A percentile compares a stretch with the other conserved stretches of the same genome.
These are phyloP conservation scores for Hystrix cristata DNA, from an alignment of 2,113 vertebrate species.

Conservation along the genomic window DNA sequence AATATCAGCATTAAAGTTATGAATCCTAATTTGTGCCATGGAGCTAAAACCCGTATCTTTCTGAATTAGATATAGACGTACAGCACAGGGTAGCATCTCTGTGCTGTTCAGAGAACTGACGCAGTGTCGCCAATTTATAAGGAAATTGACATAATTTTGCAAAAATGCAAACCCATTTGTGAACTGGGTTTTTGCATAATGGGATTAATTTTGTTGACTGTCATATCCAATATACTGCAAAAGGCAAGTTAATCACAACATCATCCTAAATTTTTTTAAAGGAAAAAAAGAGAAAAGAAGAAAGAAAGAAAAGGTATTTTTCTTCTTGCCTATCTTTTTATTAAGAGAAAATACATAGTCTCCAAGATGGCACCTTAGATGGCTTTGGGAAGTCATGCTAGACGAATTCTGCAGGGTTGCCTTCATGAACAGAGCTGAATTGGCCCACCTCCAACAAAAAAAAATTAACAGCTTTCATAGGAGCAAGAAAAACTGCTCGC, in stretches of 20 bases:
- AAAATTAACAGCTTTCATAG: constrained; percentile 69
- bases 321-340: constrained; percentile 68
- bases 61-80: constrained; percentile 85
- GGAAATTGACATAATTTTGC: constrained; percentile 90
- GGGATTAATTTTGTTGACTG: constrained; percentile 92
- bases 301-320: constrained; percentile 76
- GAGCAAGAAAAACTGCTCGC: constrained; percentile 68
- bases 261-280: constrained; percentile 84
- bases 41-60: constrained; percentile 86
- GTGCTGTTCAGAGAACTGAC: constrained; percentile 88
- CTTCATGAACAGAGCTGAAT: background rate
- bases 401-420: background rate
- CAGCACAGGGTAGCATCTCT: constrained; percentile 82
- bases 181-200: constrained; percentile 92
- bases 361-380: constrained; percentile 27
- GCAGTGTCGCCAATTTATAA: constrained; percentile 89
- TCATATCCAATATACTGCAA: constrained; percentile 88
- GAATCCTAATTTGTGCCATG: constrained; percentile 88
- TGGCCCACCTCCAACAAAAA: constrained; percentile 47
- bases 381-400: constrained; percentile 60
- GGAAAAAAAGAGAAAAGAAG: constrained; percentile 79
- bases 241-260: constrained; percentile 90
- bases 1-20: constrained; percentile 88
- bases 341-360: constrained; percentile 63
- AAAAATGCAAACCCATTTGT: constrained; percentile 89